Base-by-base conservation (phyloP, 53 echinoderm and acorn worm genomes). In the Crossaster papposus region DNA sequence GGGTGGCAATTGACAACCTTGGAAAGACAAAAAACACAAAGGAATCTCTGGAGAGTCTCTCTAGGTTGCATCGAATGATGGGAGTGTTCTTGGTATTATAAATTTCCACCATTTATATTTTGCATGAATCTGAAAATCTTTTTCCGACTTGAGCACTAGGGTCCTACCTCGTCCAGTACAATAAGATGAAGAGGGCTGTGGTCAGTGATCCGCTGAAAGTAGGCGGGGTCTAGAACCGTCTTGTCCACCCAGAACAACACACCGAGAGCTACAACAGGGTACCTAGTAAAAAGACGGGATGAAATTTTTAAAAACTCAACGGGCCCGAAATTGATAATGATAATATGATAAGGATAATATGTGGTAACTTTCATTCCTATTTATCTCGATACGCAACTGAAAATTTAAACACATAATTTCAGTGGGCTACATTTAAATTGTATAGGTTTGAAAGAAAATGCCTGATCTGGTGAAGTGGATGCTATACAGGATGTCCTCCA, bases 161-260 rank as follows among this genome's bases (percentile, higher is more conserved):
- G 14, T 36, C 68, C 33, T 90, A 95, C 96, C 94, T 97, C 97
- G 90, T 97, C 97, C 33, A 97, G 78, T 9, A 97, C 94, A 14
- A 95, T 88, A 9, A 97, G 93, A 91, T 97, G 97, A 13, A 97
- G 64, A 1, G 97, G 97, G 1, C 94, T 97, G 86, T 96, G 93
- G 35, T 97, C 98, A 13, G 98, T 97, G 85, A 97, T 90, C 30
- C 95, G 93, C 90, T 97, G 95, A 89, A 97, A 97, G 90, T 93
- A 97, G 50, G 92, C 93, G 4, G 98, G 98, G 65, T 97, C 98
- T 77, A 93, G 81, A 15, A 97, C 96, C 10, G 95, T 94, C 86
- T 94, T 91, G 89, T 94, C 95, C 51, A 97, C 93, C 98, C 95
- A 96, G 83, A 78, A 96, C 17, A 97, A 70, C 23, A 97, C 92